A percentile compares a stretch with the other conserved stretches of the same genome.
phyloP scores from a whole-genome alignment of 64 coral and sea anemone species.

The Montipora efflorescens region DNA sequence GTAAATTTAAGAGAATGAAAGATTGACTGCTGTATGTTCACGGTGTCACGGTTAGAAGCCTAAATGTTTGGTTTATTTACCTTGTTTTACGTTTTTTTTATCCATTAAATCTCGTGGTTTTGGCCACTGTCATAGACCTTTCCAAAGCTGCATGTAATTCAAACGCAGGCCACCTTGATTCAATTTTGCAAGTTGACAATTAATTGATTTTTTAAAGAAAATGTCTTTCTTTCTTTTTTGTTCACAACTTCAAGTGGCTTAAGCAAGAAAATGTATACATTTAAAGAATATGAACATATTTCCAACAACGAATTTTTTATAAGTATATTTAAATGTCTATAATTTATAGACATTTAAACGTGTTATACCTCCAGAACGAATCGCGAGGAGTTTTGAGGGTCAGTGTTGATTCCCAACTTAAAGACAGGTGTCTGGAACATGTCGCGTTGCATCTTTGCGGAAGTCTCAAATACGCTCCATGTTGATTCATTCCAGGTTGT shows the following conservation, averaged over 20 bases:
- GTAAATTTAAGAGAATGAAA: too few relatives aligned
- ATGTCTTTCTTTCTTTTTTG: background rate
- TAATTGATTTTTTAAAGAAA: background rate
- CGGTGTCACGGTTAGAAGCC: too few relatives aligned
- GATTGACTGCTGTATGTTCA: too few relatives aligned
- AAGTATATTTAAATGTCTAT: background rate
- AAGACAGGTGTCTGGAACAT: background rate
- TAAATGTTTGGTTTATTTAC: too few relatives aligned
- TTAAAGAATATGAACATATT: too few relatives aligned
- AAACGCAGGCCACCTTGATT: background rate
- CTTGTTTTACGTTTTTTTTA: too few relatives aligned
- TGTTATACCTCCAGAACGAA: conserved; percentile 4
- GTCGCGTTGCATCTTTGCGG: background rate
- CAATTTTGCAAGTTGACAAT: background rate
- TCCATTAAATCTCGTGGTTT: too few relatives aligned
- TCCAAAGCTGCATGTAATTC: background rate
- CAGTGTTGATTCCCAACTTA: background rate
- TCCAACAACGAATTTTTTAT: too few relatives aligned
- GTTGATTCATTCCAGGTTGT: conserved; percentile 42
- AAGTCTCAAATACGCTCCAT: conserved; percentile 24
- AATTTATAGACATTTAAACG: background rate
- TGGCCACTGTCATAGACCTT: too few relatives aligned
- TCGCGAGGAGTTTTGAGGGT: conserved; percentile 46
- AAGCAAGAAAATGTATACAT: background rate
- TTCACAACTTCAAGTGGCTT: background rate